Evolutionary conservation across 2,888 invertebrate genomes (phyloP), one percentile per base, ranked within the genome.

Genomic region (Zaprionus bogoriensis): DNA sequence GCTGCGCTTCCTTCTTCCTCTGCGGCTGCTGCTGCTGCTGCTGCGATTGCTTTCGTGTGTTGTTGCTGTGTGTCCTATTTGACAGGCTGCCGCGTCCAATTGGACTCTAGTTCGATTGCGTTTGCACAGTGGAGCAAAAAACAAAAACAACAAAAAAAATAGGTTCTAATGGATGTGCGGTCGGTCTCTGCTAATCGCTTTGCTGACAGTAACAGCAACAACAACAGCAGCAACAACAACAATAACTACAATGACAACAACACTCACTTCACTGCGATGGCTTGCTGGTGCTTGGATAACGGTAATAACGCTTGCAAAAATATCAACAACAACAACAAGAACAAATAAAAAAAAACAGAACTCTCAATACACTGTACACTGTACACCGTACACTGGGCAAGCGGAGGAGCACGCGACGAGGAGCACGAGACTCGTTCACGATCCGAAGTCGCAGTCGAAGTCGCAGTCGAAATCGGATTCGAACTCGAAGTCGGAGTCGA

Each of bases 181-280:
- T 36, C 3, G 1, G 14, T 17, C 6, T 36, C 9, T 9, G 50
- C 39, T 19, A 53, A 22, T 41, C 52, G 20, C 41, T n/a, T n/a
- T n/a, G n/a, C n/a, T n/a, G 53, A 28, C 41, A 51, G 36, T 22
- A 22, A 36, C 4, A 22, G 32, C 32, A 66, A 47, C 32, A 61
- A 58, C 38, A 73, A 69, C 46, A 64, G 65, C 86, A 54, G 39
- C 23, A 53, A 22, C 46, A 57, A 25, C 41, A 57, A 28, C 41
- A 51, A 42, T 22, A 22, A 36, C 4, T 22, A 42, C 32, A 66
- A 47, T 30, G 58, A 58, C 38, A 73, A 69, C 46, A 64, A 68
- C 86, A 83, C 79, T 80, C 80, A 86, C 84, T 86, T 83, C 80
- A 86, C 86, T 79, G 64, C 45, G 57, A 63, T 60, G 50, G 51